Base-by-base conservation (phyloP, 2,113 vertebrate genomes). In the Fregetta grallaria region DNA sequence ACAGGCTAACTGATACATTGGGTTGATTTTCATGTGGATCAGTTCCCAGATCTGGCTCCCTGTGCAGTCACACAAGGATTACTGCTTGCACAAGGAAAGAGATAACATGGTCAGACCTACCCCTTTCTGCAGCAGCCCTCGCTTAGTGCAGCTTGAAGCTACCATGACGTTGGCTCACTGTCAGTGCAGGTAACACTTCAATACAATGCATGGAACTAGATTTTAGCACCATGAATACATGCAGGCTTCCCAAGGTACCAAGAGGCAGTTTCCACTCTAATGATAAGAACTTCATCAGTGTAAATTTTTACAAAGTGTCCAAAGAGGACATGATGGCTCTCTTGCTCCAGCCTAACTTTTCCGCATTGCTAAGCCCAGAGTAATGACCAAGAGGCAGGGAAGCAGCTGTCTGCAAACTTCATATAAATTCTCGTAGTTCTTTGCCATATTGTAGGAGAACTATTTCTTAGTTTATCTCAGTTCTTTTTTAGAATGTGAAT, bases 401-500 rank as follows among this genome's bases (percentile, higher is more conserved):
- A 81, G 36, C 25, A 68, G 19, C n/a, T 92, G 20, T 74, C 79
- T 88, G 23, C 29, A 58, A 90, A 42, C 27, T 92, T 79, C 14
- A 8, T 53, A 36, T 27, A 58, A 78, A 42, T 91, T 82, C 50
- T 76, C 7, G 0, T 47, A 62, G 29, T 45, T 73, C 26, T 80
- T 63, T 82, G 55, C 36, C 66, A n/a, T 88, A 16, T 26, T 67
- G 74, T 34, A 63, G 50, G 49, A 88, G n/a, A 92, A 50, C n/a
- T 75, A 50, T 84, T 95, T 79, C 90, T 92, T 74, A 36, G 56
- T 96, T 84, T 91, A 67, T 91, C 65, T 89, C 38, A 32, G 56
- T 91, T 95, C 62, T 91, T 61, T 94, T 94, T 91, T 62, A 92
- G 81, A 88, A 49, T 42, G 36, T 86, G 81, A 86, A 80, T 91